A percentile compares a stretch with the other conserved stretches of the same genome.
phyloP scores from a whole-genome alignment of 2,797 vertebrate species.

The Esox lucius region DNA sequence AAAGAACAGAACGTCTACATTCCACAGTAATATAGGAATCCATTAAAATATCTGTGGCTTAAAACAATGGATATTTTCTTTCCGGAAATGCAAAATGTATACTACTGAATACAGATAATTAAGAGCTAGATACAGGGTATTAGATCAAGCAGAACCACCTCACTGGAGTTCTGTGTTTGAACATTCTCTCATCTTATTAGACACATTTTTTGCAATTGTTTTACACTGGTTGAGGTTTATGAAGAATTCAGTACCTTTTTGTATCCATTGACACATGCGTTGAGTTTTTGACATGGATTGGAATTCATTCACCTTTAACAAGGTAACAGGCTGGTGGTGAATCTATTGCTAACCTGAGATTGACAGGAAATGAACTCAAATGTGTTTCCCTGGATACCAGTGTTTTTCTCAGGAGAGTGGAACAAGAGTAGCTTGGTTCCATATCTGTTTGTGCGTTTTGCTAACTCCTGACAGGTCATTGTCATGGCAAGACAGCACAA shows the following conservation, averaged over 20 bases:
- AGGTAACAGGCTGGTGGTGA: not conserved
- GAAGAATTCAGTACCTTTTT: not conserved
- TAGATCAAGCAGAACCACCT: not conserved
- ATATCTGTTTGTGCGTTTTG: not conserved
- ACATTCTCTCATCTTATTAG: not conserved
- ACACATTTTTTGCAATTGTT: not conserved
- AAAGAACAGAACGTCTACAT: too few relatives aligned
- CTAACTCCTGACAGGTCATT: not conserved
- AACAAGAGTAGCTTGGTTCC: not conserved
- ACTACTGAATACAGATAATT: not conserved
- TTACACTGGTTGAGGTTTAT: not conserved
- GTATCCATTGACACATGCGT: not conserved
- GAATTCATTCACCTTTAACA: not conserved
- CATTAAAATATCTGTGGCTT: too few relatives aligned
- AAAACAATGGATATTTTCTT: too few relatives aligned
- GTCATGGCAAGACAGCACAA: not conserved
- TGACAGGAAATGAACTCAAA: constrained; percentile 2
- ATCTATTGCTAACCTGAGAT: not conserved
- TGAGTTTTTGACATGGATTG: not conserved
- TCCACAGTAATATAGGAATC: too few relatives aligned
- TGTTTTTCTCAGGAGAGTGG: not conserved
- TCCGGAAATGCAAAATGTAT: too few relatives aligned
- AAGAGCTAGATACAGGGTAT: not conserved
- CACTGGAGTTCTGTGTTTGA: not conserved
- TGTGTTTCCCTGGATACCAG: constrained; percentile 1